Evolutionary conservation across 2,797 vertebrate species (phyloP).

Genomic region (Protosalanx chinensis): DNA sequence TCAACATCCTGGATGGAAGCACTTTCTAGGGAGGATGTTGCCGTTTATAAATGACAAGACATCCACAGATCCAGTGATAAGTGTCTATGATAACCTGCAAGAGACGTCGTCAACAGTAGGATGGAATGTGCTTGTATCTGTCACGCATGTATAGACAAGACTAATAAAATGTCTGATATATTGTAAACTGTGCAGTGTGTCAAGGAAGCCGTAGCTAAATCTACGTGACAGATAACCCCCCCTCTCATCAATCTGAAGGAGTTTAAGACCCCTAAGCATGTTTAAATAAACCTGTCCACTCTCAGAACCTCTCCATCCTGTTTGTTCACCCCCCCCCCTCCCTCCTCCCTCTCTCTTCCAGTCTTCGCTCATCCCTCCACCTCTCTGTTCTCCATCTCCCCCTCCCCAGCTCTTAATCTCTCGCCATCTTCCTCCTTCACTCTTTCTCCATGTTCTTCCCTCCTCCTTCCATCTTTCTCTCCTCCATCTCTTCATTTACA

Average conservation of each 20-base stretch:
- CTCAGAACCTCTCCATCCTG: conserved; percentile 31
- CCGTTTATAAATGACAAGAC: too few species aligned
- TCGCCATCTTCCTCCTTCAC: too few species aligned
- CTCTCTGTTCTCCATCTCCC: not conserved
- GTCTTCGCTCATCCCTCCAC: conserved; percentile 15
- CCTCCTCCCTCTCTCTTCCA: not conserved
- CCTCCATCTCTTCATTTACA: conserved; percentile 27
- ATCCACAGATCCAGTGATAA: conserved; percentile 17
- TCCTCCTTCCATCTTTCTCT: conserved; percentile 11
- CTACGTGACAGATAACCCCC: conserved; percentile 28
- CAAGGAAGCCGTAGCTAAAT: conserved; percentile 36
- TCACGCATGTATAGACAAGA: conserved; percentile 31
- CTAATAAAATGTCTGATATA: conserved; percentile 26
- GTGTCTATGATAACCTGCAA: conserved; percentile 6
- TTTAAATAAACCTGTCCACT: conserved; percentile 53
- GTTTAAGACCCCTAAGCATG: conserved; percentile 43
- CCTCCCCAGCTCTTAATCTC: too few species aligned
- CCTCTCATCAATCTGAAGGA: conserved; percentile 40
- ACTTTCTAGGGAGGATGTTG: too few species aligned
- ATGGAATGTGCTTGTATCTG: not conserved
- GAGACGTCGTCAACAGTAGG: not conserved
- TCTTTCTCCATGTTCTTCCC: too few species aligned
- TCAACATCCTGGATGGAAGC: too few species aligned
- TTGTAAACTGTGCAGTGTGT: conserved; percentile 17
- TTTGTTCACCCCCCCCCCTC: conserved; percentile 10